Evolutionary conservation across 2,797 vertebrate species (phyloP), one percentile per base, ranked within the genome.

Genomic region (Onychomys leucogaster): DNA sequence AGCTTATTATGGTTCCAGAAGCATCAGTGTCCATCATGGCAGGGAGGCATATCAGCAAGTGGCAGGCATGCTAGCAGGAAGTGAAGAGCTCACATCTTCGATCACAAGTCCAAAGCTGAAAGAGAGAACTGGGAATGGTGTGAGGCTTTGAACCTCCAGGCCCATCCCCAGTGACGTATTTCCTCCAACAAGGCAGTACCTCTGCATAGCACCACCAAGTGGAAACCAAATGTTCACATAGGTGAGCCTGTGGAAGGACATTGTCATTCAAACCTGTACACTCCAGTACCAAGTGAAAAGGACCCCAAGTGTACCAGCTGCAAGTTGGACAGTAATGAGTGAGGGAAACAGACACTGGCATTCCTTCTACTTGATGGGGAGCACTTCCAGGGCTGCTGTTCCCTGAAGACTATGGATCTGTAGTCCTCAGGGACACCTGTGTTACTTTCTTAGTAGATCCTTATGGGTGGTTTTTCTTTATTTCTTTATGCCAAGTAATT

Each of bases 401-500:
- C 52, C 59, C 59, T 3, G 13, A 82, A 87, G 75, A 27, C 14
- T 12, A 3, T 32, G 5, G 32, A 29, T 12, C 0, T 78, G 52
- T 52, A 49, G 49, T 94, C 29, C 63, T 37, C 29, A 34, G 43
- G 93, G 59, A 46, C 46, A 57, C 75, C 89, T 91, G 49, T 93
- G 49, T 11, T 91, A 10, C 14, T 63, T 94, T 80, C 90, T 87
- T 71, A 25, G 34, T 37, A 49, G 84, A 81, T 52, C 34, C 32
- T 57, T 49, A 16, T 10, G 52, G 59, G n/a, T 82, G 29, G 41
- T 89, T 80, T 63, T 77, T 73, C n/a, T 92, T 88, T 87, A 32
- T n/a, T 3, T 57, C 32, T n/a, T 95, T 83, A 65, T 96, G 52
- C 57, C 59, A 78, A 81, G 92, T 69, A 65, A 5, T 91, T 83